A percentile compares a stretch with the other conserved stretches of the same genome.
Evolutionary conservation across 2,888 invertebrate genomes (phyloP).

Genomic region (Conops quadrifasciatus): DNA sequence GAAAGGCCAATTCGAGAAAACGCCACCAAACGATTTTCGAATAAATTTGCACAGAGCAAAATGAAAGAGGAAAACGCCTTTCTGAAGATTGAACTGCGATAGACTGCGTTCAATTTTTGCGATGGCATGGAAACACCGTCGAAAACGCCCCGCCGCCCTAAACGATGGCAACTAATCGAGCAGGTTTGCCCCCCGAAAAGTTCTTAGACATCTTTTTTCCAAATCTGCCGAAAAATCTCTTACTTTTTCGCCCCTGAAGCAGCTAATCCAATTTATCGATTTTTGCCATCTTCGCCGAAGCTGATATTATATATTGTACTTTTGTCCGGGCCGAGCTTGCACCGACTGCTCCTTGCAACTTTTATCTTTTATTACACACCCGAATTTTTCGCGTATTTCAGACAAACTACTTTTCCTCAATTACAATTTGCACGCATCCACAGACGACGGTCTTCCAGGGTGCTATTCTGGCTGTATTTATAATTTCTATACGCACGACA

Average conservation of each 20-base stretch:
- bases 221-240: neutral
- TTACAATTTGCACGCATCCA: too few species aligned
- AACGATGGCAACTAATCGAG: constrained; percentile 10
- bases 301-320: constrained; percentile 22
- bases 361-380: constrained; percentile 7
- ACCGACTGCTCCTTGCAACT: neutral
- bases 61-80: neutral
- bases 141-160: neutral
- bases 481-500: too few species aligned
- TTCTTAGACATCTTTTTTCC: constrained; percentile 34
- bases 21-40: neutral
- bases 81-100: too few species aligned
- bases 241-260: constrained; percentile 38
- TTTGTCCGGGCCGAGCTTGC: neutral
- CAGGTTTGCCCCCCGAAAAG: constrained; percentile 30
- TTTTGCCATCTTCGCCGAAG: constrained; percentile 44
- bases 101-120: too few species aligned
- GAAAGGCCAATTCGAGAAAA: neutral
- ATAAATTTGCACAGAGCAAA: neutral
- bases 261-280: constrained; percentile 62
- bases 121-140: constrained; percentile 25
- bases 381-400: neutral
- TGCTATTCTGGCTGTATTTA: too few species aligned
- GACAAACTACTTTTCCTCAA: too few species aligned
- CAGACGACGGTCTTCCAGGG: too few species aligned